A percentile compares a stretch with the other conserved stretches of the same genome.
phyloP scores from a whole-genome alignment of 2,797 vertebrate genomes.

The Denticeps clupeoides region DNA sequence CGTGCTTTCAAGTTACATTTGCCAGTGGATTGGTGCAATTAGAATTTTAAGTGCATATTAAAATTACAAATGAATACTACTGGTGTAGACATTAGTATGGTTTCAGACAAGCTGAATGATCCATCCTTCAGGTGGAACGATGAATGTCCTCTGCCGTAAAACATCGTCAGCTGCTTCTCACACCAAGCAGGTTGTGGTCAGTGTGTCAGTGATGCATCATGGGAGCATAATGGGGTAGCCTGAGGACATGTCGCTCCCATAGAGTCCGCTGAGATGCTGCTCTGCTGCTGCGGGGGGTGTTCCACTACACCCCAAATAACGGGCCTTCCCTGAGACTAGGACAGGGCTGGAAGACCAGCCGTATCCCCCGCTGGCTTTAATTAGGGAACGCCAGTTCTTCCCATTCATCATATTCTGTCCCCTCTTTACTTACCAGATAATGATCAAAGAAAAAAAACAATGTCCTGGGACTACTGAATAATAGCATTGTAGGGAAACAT shows the following conservation, averaged over 20 bases:
- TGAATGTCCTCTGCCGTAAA: constrained; percentile 15
- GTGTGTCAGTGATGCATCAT: constrained; percentile 26
- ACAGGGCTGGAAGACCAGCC: not conserved
- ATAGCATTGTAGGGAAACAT: not conserved
- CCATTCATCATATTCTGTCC: not conserved
- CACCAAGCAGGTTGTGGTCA: constrained; percentile 20
- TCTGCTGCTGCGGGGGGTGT: no score
- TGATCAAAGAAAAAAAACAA: not conserved
- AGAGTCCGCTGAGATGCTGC: no score
- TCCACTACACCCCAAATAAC: no score
- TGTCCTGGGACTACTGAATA: not conserved
- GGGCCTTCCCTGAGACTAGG: not conserved
- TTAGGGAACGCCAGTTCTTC: not conserved
- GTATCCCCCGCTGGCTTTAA: not conserved
- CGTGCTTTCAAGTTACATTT: no score
- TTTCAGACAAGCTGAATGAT: constrained; percentile 17
- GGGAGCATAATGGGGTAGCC: constrained; percentile 33
- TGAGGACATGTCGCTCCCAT: constrained; percentile 12
- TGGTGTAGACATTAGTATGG: constrained; percentile 13
- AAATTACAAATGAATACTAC: not conserved
- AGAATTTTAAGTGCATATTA: no score
- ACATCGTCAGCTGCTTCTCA: constrained; percentile 17
- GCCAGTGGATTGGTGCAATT: no score
- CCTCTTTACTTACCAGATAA: not conserved
- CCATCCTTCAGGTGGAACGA: constrained; percentile 22